Evolutionary conservation across 2,113 vertebrate genomes (phyloP).

Genomic region (Pelusios castaneus): DNA sequence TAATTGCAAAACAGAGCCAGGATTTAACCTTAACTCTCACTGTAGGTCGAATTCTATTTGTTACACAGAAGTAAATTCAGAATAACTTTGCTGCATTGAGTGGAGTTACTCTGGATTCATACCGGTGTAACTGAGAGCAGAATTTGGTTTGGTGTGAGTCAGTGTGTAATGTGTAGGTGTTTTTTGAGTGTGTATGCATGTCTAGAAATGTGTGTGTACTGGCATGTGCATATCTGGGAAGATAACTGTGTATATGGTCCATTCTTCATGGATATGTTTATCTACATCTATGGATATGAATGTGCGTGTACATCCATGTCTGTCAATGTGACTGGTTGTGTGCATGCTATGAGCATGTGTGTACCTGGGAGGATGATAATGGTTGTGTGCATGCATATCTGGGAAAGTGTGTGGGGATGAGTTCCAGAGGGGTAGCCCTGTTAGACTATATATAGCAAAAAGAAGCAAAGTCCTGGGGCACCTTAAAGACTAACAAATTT

Average conservation of each 20-base stretch:
- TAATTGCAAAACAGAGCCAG: background rate
- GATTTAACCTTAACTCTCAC: background rate
- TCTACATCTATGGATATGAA: fast-evolving
- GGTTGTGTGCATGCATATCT: background rate
- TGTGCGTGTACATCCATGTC: fast-evolving
- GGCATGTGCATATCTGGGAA: background rate
- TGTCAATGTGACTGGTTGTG: fast-evolving
- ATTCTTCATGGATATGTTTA: fast-evolving
- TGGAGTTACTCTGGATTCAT: background rate
- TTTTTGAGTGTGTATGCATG: fast-evolving
- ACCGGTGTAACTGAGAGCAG: background rate
- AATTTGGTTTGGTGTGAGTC: background rate
- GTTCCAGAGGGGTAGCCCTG: too few species aligned
- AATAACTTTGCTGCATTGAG: fast-evolving
- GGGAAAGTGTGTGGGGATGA: fast-evolving
- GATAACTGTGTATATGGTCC: background rate
- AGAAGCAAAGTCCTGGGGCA: too few species aligned
- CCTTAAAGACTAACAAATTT: too few species aligned
- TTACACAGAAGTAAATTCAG: background rate
- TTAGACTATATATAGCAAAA: too few species aligned
- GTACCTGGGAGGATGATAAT: fast-evolving
- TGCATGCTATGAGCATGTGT: fast-evolving
- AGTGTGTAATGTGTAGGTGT: background rate
- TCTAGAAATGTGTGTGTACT: fast-evolving
- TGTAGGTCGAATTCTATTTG: fast-evolving